phyloP scores from a whole-genome alignment of 2,888 invertebrate species.

The Campoplex nolae region DNA sequence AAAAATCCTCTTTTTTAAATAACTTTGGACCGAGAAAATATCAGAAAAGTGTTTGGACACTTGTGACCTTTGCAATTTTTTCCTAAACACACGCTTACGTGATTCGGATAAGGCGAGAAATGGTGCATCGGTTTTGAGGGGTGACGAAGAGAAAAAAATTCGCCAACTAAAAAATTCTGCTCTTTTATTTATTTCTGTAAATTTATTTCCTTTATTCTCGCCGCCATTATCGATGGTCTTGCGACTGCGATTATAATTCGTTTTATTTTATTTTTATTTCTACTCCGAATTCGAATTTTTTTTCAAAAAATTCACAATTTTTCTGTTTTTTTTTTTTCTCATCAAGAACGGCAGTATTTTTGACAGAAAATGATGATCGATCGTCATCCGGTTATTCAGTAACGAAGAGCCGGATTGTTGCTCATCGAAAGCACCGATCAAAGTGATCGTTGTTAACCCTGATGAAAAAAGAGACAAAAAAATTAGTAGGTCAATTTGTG shows the following conservation, averaged over 20 bases:
- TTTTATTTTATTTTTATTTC: neutral
- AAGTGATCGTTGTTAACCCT: neutral
- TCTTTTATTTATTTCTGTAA: neutral
- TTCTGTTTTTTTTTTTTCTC: neutral
- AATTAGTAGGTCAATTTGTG: slow-evolving; percentile 63
- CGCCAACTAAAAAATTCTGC: neutral
- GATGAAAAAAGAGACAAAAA: slow-evolving; percentile 19
- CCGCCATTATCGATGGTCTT: too few relatives aligned
- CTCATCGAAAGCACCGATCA: neutral
- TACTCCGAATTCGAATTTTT: neutral
- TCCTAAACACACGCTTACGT: neutral
- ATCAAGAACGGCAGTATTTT: too few relatives aligned
- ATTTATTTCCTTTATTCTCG: too few relatives aligned
- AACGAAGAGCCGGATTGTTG: neutral
- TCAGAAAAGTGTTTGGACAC: neutral
- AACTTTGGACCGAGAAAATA: neutral
- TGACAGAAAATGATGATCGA: neutral
- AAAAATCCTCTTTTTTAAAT: neutral
- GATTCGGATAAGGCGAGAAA: neutral
- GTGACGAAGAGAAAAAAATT: neutral
- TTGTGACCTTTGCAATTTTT: neutral
- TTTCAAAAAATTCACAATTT: neutral
- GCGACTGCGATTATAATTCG: too few relatives aligned
- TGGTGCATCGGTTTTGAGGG: neutral
- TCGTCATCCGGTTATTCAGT: neutral